Evolutionary conservation across 2,797 vertebrate species (phyloP).

Genomic region (Karalla daura): DNA sequence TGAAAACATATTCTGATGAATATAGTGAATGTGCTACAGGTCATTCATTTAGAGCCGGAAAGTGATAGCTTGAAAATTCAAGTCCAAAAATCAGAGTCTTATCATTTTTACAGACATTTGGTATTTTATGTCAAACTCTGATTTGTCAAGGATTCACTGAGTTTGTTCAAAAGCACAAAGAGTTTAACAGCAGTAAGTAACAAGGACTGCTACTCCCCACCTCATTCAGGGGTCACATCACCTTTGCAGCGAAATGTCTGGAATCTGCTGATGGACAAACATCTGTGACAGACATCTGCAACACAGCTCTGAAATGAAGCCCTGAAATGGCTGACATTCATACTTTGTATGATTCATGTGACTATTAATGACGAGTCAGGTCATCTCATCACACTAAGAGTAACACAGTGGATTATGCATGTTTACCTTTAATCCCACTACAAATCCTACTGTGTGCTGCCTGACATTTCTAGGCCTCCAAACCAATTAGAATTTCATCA

Average conservation of each 20-base stretch:
- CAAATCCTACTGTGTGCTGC: not conserved
- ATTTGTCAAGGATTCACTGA: not conserved
- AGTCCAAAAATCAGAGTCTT: no score
- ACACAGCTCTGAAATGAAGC: not conserved
- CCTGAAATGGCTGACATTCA: not conserved
- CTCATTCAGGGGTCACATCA: not conserved
- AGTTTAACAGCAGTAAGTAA: no score
- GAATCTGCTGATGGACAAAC: not conserved
- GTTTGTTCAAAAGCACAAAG: not conserved
- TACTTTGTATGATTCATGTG: not conserved
- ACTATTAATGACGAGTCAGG: no score
- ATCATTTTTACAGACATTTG: no score
- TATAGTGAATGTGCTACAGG: not conserved
- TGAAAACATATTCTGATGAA: not conserved
- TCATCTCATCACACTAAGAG: not conserved
- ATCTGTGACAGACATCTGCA: not conserved
- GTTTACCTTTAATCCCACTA: conserved; percentile 23
- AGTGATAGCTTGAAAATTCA: not conserved
- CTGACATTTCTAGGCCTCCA: conserved; percentile 1
- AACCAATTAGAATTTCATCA: conserved; percentile 26
- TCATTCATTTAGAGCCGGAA: not conserved
- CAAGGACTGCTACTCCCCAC: not conserved
- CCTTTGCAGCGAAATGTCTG: not conserved
- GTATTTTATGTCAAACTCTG: not conserved
- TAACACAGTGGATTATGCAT: conserved; percentile 1